Conservation (phyloP, 1,140 invertebrate genomes). For the Zaprionus lachaisei region DNA sequence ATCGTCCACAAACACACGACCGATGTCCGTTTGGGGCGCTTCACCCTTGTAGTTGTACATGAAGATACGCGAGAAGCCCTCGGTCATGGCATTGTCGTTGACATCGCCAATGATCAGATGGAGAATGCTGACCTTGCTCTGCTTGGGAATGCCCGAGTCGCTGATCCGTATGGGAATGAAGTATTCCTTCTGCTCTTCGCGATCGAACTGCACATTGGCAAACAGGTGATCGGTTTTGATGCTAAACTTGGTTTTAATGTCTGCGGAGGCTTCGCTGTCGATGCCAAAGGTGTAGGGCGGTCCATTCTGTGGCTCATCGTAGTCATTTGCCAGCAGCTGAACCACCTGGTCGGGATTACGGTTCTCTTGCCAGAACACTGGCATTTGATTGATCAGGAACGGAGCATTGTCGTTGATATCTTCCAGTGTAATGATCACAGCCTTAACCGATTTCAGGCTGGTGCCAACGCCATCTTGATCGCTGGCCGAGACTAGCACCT, state of each 20-base stretch:
- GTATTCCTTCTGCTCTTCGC: conserved; percentile 95
- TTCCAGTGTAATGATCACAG: conserved; percentile 90
- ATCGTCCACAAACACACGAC: conserved; percentile 95
- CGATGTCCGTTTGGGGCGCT: conserved; percentile 91
- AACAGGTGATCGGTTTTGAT: conserved; percentile 86
- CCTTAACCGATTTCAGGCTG: conserved; percentile 87
- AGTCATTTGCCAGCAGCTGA: conserved; percentile 90
- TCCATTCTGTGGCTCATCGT: conserved; percentile 91
- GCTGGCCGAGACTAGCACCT: conserved; percentile 92
- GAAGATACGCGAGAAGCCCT: conserved; percentile 93
- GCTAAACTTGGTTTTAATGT: conserved; percentile 90
- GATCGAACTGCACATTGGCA: conserved; percentile 91
- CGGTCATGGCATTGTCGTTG: conserved; percentile 94
- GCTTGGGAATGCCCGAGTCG: conserved; percentile 90
- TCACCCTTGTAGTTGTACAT: conserved; percentile 95
- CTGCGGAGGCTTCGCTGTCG: conserved; percentile 87
- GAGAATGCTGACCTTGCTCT: conserved; percentile 91
- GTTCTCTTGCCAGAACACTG: conserved; percentile 94
- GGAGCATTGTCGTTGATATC: conserved; percentile 97
- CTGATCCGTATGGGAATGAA: conserved; percentile 94
- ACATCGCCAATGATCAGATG: conserved; percentile 95
- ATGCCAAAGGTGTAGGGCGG: conserved; percentile 92
- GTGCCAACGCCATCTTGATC: conserved; percentile 91
- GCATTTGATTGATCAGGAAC: conserved; percentile 91
- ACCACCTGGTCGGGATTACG: conserved; percentile 89